A percentile compares a stretch with the other conserved stretches of the same genome.
Evolutionary conservation across 1,140 invertebrate genomes (phyloP).

Genomic region (Stegodyphus mimosarum): DNA sequence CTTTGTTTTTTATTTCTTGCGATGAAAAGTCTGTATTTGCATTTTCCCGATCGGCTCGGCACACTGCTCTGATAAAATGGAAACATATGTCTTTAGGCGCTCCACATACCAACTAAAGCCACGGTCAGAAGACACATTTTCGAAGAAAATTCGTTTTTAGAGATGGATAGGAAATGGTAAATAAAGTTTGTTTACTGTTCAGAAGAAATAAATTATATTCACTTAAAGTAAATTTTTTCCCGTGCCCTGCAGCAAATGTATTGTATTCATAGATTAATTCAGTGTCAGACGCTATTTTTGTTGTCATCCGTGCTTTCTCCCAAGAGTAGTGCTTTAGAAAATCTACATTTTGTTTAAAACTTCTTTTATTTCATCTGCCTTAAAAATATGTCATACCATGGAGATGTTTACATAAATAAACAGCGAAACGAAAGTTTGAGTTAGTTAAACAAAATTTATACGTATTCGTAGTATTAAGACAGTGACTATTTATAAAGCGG

Average conservation of each 20-base stretch:
- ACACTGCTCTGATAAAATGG: not conserved
- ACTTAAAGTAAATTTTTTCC: conserved; percentile 24
- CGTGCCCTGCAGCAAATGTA: not conserved
- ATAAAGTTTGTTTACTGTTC: not conserved
- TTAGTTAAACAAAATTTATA: conserved; percentile 1
- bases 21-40: conserved; percentile 21
- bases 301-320: too few species aligned
- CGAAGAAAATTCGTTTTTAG: conserved; percentile 13
- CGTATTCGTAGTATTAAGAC: not conserved
- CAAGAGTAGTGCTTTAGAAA: too few species aligned
- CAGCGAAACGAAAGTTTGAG: not conserved
- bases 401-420: too few species aligned
- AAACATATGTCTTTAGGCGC: not conserved
- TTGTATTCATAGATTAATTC: too few species aligned
- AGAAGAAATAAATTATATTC: conserved; percentile 14
- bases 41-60: conserved; percentile 1
- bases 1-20: not conserved
- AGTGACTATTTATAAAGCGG: not conserved
- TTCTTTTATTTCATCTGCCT: too few species aligned
- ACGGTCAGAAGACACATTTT: not conserved
- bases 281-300: too few species aligned
- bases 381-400: too few species aligned
- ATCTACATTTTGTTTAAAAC: too few species aligned
- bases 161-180: conserved; percentile 19
- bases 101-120: not conserved